Percentiles rank a stretch among this genome's conserved stretches.
Conservation (phyloP, 1,140 invertebrate species). For the Zaprionus nigranus region DNA sequence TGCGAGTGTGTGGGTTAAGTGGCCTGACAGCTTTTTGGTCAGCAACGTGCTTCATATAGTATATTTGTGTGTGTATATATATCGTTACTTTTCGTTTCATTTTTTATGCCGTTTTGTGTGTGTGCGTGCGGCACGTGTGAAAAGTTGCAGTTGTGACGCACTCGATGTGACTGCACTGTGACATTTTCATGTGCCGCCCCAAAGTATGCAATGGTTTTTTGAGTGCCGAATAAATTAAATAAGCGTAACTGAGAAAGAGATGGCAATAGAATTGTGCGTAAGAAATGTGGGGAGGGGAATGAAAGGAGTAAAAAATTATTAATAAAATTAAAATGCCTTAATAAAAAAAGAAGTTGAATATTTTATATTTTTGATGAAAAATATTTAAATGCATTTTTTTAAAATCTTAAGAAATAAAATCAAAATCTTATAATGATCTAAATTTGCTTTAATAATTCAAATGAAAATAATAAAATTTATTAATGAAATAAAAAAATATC, state of each 20-base stretch:
- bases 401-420: no score
- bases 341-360: no score
- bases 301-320: neutral
- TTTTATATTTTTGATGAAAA: no score
- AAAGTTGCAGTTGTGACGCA: conserved; percentile 60
- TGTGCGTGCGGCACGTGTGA: conserved; percentile 61
- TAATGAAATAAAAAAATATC: no score
- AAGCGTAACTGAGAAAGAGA: neutral
- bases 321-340: neutral
- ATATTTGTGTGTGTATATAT: neutral
- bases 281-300: neutral
- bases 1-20: conserved; percentile 58
- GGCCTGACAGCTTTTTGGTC: conserved; percentile 53
- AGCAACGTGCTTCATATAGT: conserved; percentile 6
- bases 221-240: neutral
- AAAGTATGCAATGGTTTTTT: conserved; percentile 59
- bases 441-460: no score
- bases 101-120: conserved; percentile 4
- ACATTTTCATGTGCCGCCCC: conserved; percentile 39
- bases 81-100: conserved; percentile 32
- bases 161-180: conserved; percentile 36
- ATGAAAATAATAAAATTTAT: no score
- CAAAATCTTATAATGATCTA: no score
- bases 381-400: no score
- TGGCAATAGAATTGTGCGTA: neutral